Percentiles rank a stretch among this genome's conserved stretches.
Evolutionary conservation across 2,113 vertebrate genomes (phyloP).

Genomic region (Regulus satrapa): DNA sequence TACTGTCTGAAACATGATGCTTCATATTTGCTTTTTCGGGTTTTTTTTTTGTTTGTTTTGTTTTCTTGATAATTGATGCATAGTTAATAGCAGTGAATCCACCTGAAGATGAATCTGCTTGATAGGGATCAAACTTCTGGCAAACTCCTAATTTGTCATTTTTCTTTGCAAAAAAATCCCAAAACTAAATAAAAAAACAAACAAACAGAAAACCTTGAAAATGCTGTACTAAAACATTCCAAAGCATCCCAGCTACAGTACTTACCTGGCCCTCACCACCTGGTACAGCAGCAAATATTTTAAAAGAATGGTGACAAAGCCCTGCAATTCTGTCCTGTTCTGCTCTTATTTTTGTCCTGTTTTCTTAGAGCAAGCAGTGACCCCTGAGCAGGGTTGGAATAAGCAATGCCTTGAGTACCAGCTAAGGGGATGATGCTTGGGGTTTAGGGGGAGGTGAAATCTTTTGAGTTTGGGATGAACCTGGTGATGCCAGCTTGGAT

Average conservation of each 20-base stretch:
- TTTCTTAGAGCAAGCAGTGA: background rate
- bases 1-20: background rate
- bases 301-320: background rate
- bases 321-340: background rate
- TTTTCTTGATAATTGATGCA: background rate
- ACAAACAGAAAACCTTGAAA: background rate
- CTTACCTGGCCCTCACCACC: background rate
- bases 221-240: background rate
- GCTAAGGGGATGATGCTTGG: background rate
- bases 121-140: background rate
- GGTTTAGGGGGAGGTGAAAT: background rate
- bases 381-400: background rate
- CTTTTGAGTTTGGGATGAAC: background rate
- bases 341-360: background rate
- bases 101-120: fast-evolving
- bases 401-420: background rate
- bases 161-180: background rate
- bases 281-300: background rate
- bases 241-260: background rate
- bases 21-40: background rate
- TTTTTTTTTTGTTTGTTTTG: background rate
- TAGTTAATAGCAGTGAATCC: background rate
- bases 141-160: background rate
- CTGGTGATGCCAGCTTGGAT: background rate
- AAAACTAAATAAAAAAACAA: too few relatives aligned